Base-by-base conservation (phyloP, 1,140 invertebrate species). In the Halictus rubicundus region DNA sequence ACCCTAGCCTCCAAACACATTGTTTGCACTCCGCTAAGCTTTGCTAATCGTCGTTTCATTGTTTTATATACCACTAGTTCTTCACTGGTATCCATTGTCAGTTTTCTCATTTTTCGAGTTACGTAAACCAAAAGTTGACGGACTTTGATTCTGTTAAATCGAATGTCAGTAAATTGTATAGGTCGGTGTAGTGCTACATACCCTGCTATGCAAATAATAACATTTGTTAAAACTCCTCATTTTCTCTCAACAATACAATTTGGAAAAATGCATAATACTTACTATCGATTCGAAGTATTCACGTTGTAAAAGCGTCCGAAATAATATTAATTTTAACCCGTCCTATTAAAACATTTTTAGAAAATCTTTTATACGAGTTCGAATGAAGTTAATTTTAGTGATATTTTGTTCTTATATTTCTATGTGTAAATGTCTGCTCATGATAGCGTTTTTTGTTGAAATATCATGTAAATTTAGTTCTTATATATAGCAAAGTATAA, bases 1-100 rank as follows among this genome's bases (percentile, higher is more conserved):
- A 94, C 94, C 95, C 95, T 96, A 96, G 96, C 96, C 95, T 95
- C 96, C 96, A 96, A 95, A 96, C 96, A 96, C 96, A 96, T 96
- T 97, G 96, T 96, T 97, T 96, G 96, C 96, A 96, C 95, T 95
- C 95, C 93, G 91, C 92, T 93, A 91, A 92, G 91, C 92, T 92
- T 93, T 91, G 88, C 84, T 88, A 83, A 84, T 83, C 83, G 83
- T 84, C 83, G 82, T 89, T 82, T 86, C 80, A 87, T 89, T 78
- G 72, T 79, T 81, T 80, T 88, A 83, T 85, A 84, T 88, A 88
- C 77, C 81, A 88, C 83, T 88, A 87, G 79, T 82, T 87, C 74
- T 82, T 86, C 86, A 86, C 82, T 69, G 81, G 74, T 86, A 85
- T 82, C 68, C 63, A 88, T 88, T 86, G 70, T 85, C 79, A 86